phyloP scores from a whole-genome alignment of 2,797 vertebrate genomes.

The Emys orbicularis region DNA sequence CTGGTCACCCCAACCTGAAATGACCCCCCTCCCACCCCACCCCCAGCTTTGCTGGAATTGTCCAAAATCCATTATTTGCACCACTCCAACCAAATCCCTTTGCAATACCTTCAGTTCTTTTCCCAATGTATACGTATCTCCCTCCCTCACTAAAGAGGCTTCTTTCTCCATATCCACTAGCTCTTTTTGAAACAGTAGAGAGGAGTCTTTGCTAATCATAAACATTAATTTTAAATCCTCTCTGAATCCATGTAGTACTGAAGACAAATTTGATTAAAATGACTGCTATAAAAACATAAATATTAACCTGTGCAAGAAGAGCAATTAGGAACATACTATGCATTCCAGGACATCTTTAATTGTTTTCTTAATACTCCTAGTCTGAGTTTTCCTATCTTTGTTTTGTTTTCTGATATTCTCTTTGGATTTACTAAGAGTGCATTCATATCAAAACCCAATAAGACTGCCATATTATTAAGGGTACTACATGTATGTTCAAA shows the following conservation, averaged over 20 bases:
- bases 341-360: not conserved
- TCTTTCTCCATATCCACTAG: not conserved
- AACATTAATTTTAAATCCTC: not conserved
- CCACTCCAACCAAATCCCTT: not conserved
- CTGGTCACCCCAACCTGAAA: not conserved
- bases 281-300: not conserved
- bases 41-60: not conserved
- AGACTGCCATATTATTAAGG: not conserved
- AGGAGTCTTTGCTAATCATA: not conserved
- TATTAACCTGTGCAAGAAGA: not conserved
- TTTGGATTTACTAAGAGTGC: not conserved
- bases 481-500: accelerated
- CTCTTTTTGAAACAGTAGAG: not conserved
- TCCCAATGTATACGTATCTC: not conserved
- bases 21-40: accelerated
- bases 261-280: constrained; percentile 29
- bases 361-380: not conserved
- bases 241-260: not conserved
- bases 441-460: not conserved
- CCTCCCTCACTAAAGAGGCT: not conserved
- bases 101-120: not conserved
- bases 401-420: not conserved
- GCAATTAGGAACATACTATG: not conserved
- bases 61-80: not conserved
- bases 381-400: not conserved